Base-by-base conservation (phyloP, 2,797 vertebrate species). In the Protonibea diacanthus region DNA sequence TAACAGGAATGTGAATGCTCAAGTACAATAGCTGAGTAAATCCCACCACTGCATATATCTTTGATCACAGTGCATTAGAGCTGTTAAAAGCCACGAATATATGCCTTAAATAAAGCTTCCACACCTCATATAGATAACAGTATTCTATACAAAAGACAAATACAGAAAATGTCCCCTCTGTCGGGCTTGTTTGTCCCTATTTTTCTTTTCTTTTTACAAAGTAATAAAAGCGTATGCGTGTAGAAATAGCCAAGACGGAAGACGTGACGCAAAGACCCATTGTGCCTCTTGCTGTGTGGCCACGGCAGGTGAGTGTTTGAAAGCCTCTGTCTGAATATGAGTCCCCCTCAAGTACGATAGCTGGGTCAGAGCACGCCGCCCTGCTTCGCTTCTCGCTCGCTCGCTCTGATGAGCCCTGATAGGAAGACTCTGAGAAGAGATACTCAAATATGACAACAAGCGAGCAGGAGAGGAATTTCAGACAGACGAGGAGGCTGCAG, bases 301-400 rank as follows among this genome's bases (percentile, higher is more conserved):
- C 81, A 29, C 78, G 62, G 86, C 90, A 91, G 92, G 89, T 91
- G 89, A 93, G 83, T 59, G 74, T 91, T 80, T 93, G 83, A 91
- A 91, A 91, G 86, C 87, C 80, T 71, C 48, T 7, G 81, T 84
- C 81, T 92, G 82, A 90, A 92, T 90, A 84, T 47, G 85, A 87
- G 84, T 64, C 52, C 33, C 33, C 74, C 83, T 82, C 49, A 44
- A 82, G 75, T 14, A 71, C 9, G 68, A 75, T 74, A 78, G 87
- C 87, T 40, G 86, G 91, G 88, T 92, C 90, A 89, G 91, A 91
- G 79, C 90, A 75, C 63, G 6, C 66, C 52, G 83, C 74, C 79
- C 87, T 60, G 83, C 89, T 86, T 71, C 58, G 76, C 73, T 75
- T 84, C 81, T 64, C 59, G 38, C 71, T 64, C 59, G 38, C 71